Percentiles rank a stretch among this genome's conserved stretches.
phyloP scores from a whole-genome alignment of 2,888 invertebrate species.

The Agrochola lychnidis region DNA sequence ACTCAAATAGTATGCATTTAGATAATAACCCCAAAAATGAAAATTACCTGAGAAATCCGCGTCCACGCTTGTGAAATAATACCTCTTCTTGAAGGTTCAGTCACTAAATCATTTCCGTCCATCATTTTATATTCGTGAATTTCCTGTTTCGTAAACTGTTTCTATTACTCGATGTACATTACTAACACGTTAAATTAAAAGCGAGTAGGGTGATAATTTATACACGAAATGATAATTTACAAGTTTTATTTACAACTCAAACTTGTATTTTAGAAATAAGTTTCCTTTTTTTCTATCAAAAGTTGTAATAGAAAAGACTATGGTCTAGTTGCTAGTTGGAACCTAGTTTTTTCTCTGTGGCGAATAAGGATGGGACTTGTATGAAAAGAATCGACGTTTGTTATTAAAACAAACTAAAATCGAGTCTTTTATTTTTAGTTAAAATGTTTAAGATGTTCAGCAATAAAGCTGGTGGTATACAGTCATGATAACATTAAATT shows the following conservation, averaged over 20 bases:
- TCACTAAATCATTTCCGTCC: constrained; percentile 93
- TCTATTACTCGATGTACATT: constrained; percentile 71
- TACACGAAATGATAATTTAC: constrained; percentile 63
- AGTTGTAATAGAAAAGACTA: constrained; percentile 46
- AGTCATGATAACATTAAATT: background rate
- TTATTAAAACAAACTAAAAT: background rate
- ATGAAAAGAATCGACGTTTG: constrained; percentile 15
- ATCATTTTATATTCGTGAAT: constrained; percentile 86
- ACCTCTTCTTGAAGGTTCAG: constrained; percentile 91
- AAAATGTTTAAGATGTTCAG: too few species aligned
- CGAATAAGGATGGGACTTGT: constrained; percentile 37
- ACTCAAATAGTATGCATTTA: constrained; percentile 10
- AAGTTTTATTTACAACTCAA: constrained; percentile 59
- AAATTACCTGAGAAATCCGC: constrained; percentile 92
- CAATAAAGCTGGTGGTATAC: background rate
- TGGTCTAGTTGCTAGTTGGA: constrained; percentile 66
- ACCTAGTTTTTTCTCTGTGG: constrained; percentile 53
- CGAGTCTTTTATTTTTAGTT: background rate
- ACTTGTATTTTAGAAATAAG: constrained; percentile 50
- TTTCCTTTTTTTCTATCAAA: constrained; percentile 53
- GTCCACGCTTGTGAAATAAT: constrained; percentile 92
- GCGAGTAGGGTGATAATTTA: constrained; percentile 45
- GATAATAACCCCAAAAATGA: constrained; percentile 46
- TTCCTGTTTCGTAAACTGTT: constrained; percentile 62
- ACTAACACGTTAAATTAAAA: constrained; percentile 60